phyloP scores from a whole-genome alignment of 2,888 invertebrate species.

The Amphipoea oculea region DNA sequence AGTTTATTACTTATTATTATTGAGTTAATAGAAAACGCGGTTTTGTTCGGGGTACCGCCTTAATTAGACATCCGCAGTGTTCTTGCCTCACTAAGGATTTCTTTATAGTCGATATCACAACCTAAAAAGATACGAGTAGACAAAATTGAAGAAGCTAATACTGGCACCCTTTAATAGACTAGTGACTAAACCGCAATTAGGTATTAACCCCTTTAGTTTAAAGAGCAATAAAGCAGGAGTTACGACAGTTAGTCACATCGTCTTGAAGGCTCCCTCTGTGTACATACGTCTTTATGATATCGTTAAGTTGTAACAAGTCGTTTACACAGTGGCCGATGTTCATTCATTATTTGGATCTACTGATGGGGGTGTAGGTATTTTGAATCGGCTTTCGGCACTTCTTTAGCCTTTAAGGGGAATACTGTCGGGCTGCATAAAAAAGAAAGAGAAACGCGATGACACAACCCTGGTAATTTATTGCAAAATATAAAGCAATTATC shows the following conservation, averaged over 20 bases:
- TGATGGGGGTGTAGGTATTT: background rate
- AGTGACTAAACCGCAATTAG: conserved; percentile 23
- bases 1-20: too few relatives aligned
- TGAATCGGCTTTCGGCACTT: background rate
- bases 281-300: conserved; percentile 39
- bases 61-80: background rate
- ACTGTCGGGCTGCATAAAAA: too few relatives aligned
- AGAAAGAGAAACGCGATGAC: too few relatives aligned
- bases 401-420: background rate
- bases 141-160: conserved; percentile 12
- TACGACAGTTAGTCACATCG: conserved; percentile 21
- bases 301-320: conserved; percentile 31
- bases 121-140: background rate
- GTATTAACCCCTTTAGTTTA: conserved; percentile 39
- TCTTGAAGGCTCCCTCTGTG: background rate
- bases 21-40: too few relatives aligned
- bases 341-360: background rate
- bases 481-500: too few relatives aligned
- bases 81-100: background rate
- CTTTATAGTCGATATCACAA: background rate
- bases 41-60: too few relatives aligned
- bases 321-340: conserved; percentile 6
- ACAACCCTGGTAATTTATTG: too few relatives aligned
- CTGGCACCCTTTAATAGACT: conserved; percentile 1
- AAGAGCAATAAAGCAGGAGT: conserved; percentile 36